phyloP scores from a whole-genome alignment of 2,113 vertebrate species.

The Gracilinanus agilis region DNA sequence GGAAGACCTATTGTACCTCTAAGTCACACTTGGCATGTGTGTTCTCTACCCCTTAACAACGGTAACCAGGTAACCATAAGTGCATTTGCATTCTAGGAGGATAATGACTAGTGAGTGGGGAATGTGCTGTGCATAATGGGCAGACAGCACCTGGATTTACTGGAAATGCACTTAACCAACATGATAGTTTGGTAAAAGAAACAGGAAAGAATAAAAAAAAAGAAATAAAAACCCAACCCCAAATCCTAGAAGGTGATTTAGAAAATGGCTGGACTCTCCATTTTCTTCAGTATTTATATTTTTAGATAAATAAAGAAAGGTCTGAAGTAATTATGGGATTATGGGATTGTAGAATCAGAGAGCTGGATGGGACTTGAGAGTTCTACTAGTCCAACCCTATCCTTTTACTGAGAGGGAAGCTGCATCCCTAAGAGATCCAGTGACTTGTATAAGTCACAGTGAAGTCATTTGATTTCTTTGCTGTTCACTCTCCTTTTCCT shows the following conservation, averaged over 20 bases:
- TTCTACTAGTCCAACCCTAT: neutral
- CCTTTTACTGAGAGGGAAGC: neutral
- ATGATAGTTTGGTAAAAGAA: slow-evolving; percentile 55
- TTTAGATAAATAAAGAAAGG: slow-evolving; percentile 35
- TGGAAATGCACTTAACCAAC: slow-evolving; percentile 69
- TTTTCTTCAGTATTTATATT: slow-evolving; percentile 38
- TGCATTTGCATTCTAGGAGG: slow-evolving; percentile 50
- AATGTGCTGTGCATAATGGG: slow-evolving; percentile 58
- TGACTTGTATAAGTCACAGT: neutral
- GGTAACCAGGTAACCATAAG: slow-evolving; percentile 78
- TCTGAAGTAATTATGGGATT: neutral
- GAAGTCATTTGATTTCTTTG: slow-evolving; percentile 2
- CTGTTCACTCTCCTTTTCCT: slow-evolving; percentile 28
- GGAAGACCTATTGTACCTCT: slow-evolving; percentile 22
- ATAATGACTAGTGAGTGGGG: neutral
- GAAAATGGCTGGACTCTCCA: neutral
- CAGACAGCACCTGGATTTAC: slow-evolving; percentile 21
- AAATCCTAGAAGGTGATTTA: neutral
- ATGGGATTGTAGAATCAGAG: neutral
- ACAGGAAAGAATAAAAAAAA: slow-evolving; percentile 38
- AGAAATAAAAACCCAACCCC: neutral
- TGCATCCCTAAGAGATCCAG: neutral
- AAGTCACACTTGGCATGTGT: slow-evolving; percentile 39
- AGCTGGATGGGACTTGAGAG: neutral
- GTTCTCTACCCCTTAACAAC: slow-evolving; percentile 17